Base-by-base conservation (phyloP, 37 sponge, comb jelly and placozoan species). In the Beroe ovata region DNA sequence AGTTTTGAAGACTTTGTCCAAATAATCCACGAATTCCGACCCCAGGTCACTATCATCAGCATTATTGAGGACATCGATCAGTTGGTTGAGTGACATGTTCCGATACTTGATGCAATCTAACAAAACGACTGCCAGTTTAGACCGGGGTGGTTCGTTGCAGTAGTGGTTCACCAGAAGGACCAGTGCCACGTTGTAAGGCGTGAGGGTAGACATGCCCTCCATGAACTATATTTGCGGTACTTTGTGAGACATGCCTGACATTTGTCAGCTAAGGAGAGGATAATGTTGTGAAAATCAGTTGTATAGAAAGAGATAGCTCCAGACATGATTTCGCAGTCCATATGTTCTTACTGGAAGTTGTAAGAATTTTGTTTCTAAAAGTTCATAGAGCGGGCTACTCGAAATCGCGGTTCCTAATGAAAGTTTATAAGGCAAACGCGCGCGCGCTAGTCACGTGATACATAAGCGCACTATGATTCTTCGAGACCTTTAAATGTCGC, bases 151-250 rank as follows among this genome's bases (percentile, higher is more conserved):
- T 39, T 77, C 84, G 20, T 30, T 8, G 38, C 41, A 77, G 84
- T 77, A 77, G 47, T 77, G 84, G 41, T 42, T 77, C 1, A 77
- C 54, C 26, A 77, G 21, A 6, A 77, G 54, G 41, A 77, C 84
- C n/a, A 77, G 28, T 8, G 38, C 84, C 8, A 40, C 29, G 47
- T 77, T 77, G 84, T 77, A 77, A 20, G 84, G 84, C 0, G 84
- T 77, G 0, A 77, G 84, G 2, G 84, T 77, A 11, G 84, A 77
- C 54, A 42, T 25, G 28, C 54, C 42, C 84, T 77, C 54, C 84
- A 77, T 77, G 28, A 77, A 77, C 84, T 54, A 77, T 38, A 77
- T 77, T 0, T n/a, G n/a, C n/a, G n/a, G n/a, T n/a, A n/a, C n/a
- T n/a, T n/a, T n/a, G n/a, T n/a, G n/a, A n/a, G n/a, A n/a, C n/a